These are phyloP conservation scores for Todiramphus saurophagus DNA, from an alignment of 2,113 vertebrate species.

Conservation along the genomic window DNA sequence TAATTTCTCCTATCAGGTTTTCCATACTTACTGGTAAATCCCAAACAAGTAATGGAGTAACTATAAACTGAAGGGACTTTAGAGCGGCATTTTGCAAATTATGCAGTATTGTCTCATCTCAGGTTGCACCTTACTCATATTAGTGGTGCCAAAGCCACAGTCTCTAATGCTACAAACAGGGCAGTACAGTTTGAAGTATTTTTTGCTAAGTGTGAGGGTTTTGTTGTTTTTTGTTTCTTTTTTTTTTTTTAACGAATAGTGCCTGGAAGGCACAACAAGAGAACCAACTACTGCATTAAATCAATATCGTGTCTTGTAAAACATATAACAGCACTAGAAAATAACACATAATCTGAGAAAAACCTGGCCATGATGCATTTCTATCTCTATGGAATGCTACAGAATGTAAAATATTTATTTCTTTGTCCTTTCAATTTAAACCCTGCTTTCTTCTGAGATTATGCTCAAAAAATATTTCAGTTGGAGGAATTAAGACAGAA, in stretches of 20 bases:
- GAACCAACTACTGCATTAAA: constrained; percentile 54
- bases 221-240: neutral
- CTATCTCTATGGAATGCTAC: constrained; percentile 39
- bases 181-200: neutral
- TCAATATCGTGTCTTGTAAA: constrained; percentile 67
- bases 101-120: neutral
- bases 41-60: neutral
- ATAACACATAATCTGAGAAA: constrained; percentile 61
- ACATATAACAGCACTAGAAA: constrained; percentile 53
- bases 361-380: constrained; percentile 45
- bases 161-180: neutral
- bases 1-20: neutral
- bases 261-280: constrained; percentile 55
- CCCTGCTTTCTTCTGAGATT: neutral
- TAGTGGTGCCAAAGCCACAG: neutral
- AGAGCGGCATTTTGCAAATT: neutral
- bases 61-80: neutral
- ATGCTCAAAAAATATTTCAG: neutral
- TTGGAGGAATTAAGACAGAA: neutral
- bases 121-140: neutral
- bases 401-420: constrained; percentile 41
- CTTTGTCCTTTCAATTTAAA: constrained; percentile 22
- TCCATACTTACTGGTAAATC: neutral
- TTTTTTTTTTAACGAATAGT: constrained; percentile 3
- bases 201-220: neutral